Conservation (phyloP, 1,140 invertebrate genomes). For the Bicyclus anynana region DNA sequence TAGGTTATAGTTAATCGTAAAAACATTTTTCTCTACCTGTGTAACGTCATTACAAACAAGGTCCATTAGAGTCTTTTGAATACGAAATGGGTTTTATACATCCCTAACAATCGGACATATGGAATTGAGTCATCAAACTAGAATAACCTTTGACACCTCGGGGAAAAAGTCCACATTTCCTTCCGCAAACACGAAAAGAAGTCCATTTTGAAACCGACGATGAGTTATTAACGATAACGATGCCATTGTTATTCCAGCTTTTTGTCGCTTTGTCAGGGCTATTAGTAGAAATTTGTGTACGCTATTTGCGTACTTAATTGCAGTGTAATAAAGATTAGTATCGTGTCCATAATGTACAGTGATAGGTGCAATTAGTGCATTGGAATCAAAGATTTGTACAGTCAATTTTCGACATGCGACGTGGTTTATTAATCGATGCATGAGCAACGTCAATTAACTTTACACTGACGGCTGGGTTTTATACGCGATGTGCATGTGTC, state of each 20-base stretch:
- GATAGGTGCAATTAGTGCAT: conserved; percentile 9
- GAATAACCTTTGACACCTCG: conserved; percentile 28
- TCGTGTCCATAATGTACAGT: conserved; percentile 3
- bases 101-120: not conserved
- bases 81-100: not conserved
- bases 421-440: not conserved
- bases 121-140: conserved; percentile 14
- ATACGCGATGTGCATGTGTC: not conserved
- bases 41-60: conserved; percentile 2
- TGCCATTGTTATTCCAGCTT: conserved; percentile 59
- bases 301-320: conserved; percentile 20
- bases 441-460: not conserved
- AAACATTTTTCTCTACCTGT: not conserved
- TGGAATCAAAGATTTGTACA: not conserved
- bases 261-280: conserved; percentile 41
- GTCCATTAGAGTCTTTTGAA: conserved; percentile 3
- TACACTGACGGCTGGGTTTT: not conserved
- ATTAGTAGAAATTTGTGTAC: conserved; percentile 25
- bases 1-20: not conserved
- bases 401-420: not conserved
- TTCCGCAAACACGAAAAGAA: conserved; percentile 40
- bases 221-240: conserved; percentile 64
- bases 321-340: conserved; percentile 11
- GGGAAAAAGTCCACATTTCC: conserved; percentile 36
- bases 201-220: conserved; percentile 55